These are phyloP conservation scores for Morus bassanus DNA, from an alignment of 2,797 vertebrate species.

Conservation along the genomic window DNA sequence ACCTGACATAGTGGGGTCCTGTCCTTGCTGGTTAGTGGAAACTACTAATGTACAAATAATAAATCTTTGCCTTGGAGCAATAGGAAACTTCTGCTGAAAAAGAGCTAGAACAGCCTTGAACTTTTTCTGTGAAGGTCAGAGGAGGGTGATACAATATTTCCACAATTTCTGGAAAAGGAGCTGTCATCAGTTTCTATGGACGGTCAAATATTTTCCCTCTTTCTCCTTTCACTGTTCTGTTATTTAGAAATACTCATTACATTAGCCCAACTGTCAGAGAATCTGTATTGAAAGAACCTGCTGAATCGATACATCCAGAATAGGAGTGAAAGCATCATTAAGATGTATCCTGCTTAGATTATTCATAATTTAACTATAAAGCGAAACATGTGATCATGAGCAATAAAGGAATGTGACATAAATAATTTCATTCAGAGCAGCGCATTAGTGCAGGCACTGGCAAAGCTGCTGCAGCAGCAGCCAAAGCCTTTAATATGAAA, in stretches of 20 bases:
- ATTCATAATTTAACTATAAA: constrained; percentile 47
- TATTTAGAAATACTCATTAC: constrained; percentile 6
- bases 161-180: neutral
- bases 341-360: constrained; percentile 15
- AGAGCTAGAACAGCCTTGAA: neutral
- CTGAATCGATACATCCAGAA: constrained; percentile 33
- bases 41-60: neutral
- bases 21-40: neutral
- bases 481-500: neutral
- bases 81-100: neutral
- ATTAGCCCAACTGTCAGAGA: neutral
- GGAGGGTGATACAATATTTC: neutral
- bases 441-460: neutral
- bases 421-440: constrained; percentile 36
- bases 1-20: neutral
- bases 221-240: neutral
- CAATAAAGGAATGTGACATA: constrained; percentile 20
- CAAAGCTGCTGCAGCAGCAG: neutral
- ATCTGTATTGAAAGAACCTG: constrained; percentile 27
- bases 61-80: neutral
- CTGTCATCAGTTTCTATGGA: constrained; percentile 7
- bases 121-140: neutral
- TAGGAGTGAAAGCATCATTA: constrained; percentile 4
- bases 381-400: constrained; percentile 49
- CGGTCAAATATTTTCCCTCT: neutral